These are phyloP conservation scores for Phengaris arion DNA, from an alignment of 2,888 invertebrate species.

Conservation along the genomic window DNA sequence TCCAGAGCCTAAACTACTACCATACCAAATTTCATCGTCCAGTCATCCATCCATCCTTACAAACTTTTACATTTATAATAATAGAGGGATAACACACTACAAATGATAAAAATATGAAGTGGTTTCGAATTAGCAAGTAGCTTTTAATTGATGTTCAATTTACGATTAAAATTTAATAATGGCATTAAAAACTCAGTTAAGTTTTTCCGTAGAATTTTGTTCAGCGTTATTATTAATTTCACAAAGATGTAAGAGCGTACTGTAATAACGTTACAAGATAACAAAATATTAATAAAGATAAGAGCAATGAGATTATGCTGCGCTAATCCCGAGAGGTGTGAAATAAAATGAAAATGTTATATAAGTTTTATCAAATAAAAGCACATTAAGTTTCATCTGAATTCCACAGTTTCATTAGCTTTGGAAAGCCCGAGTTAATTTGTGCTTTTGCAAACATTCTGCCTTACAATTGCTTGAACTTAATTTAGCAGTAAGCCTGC, in stretches of 20 bases:
- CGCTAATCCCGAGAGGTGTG: conserved; percentile 11
- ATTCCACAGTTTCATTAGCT: conserved; percentile 31
- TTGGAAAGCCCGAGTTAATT: conserved; percentile 29
- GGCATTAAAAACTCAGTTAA: neutral
- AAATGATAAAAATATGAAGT: too few species aligned
- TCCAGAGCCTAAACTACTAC: too few species aligned
- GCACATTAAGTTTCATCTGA: conserved; percentile 26
- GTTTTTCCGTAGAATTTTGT: neutral
- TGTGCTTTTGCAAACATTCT: conserved; percentile 35
- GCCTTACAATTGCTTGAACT: conserved; percentile 47
- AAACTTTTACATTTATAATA: too few species aligned
- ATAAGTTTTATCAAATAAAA: conserved; percentile 29
- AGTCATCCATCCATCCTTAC: too few species aligned
- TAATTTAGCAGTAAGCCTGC: conserved; percentile 55
- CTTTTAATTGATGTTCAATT: too few species aligned
- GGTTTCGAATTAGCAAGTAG: too few species aligned
- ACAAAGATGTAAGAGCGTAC: neutral
- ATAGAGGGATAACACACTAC: too few species aligned
- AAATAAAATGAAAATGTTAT: conserved; percentile 6
- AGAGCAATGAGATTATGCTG: conserved; percentile 12
- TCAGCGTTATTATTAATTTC: neutral
- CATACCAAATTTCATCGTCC: too few species aligned
- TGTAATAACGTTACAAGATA: conserved; percentile 11
- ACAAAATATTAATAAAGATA: conserved; percentile 16
- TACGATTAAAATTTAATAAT: neutral